Evolutionary conservation across 2,797 vertebrate genomes (phyloP).

Genomic region (Pseudopleuronectes americanus): DNA sequence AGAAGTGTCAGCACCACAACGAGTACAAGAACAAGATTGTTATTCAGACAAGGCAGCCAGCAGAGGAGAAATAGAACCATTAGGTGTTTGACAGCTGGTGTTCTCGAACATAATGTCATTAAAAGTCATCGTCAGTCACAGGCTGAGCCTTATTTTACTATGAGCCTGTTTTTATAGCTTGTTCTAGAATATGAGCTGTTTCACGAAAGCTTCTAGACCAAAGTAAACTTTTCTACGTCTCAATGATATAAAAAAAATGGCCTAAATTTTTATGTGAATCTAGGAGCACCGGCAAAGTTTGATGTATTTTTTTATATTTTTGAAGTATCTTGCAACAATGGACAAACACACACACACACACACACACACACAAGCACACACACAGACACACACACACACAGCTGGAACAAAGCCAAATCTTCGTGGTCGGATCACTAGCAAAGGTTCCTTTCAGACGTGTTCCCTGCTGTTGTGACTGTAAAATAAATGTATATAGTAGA

Average conservation of each 20-base stretch:
- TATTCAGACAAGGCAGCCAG: constrained; percentile 3
- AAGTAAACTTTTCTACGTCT: neutral
- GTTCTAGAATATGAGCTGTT: neutral
- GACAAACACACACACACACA: neutral
- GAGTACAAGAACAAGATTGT: neutral
- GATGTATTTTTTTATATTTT: constrained; percentile 7
- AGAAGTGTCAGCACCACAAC: constrained; percentile 23
- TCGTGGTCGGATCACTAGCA: neutral
- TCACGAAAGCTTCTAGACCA: neutral
- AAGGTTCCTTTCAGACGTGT: constrained; percentile 12
- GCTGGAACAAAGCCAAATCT: too few species aligned
- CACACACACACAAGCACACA: too few species aligned
- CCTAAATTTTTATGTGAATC: constrained; percentile 15
- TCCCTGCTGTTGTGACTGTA: constrained; percentile 52
- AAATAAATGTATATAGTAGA: constrained; percentile 68
- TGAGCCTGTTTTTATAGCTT: constrained; percentile 7
- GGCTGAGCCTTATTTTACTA: neutral
- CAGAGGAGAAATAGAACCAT: neutral
- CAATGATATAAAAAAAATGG: neutral
- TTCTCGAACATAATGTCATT: neutral
- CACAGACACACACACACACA: neutral
- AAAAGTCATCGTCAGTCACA: constrained; percentile 1
- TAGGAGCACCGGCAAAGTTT: neutral
- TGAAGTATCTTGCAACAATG: neutral
- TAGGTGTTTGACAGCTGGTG: neutral